Conservation (phyloP, 2,113 vertebrate genomes). For the Cisticola juncidis region DNA sequence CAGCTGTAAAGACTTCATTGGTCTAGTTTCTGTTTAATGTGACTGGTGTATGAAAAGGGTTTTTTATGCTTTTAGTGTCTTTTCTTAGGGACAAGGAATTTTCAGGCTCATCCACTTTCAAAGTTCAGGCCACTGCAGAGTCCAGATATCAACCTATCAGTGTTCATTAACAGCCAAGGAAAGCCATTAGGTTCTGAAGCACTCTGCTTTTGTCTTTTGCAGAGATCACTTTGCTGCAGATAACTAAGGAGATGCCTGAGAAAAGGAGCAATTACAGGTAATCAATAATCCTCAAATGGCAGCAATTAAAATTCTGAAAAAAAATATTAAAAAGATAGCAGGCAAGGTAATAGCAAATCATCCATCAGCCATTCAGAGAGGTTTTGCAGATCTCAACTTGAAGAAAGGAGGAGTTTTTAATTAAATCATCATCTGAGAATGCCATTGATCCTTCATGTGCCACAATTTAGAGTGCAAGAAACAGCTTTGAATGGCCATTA, state of each 20-base stretch:
- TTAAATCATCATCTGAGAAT: slow-evolving; percentile 35
- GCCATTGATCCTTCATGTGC: slow-evolving; percentile 1
- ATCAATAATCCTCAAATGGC: slow-evolving; percentile 48
- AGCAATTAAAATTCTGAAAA: slow-evolving; percentile 36
- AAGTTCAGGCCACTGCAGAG: background rate
- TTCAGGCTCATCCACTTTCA: background rate
- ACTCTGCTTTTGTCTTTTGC: background rate
- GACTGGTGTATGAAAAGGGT: background rate
- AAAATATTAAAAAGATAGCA: background rate
- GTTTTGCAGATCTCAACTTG: background rate
- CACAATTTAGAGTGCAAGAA: slow-evolving; percentile 15
- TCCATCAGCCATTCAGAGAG: background rate
- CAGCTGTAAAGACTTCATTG: background rate
- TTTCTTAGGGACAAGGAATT: background rate
- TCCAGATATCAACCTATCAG: background rate
- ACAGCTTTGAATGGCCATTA: slow-evolving; percentile 26
- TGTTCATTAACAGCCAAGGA: background rate
- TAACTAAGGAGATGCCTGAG: background rate
- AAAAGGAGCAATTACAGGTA: slow-evolving; percentile 40
- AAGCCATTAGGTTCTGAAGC: background rate
- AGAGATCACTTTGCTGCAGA: background rate
- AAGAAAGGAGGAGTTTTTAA: slow-evolving; percentile 27
- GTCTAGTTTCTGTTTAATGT: background rate
- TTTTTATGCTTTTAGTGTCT: background rate
- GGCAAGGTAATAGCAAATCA: background rate